A percentile compares a stretch with the other conserved stretches of the same genome.
phyloP scores from a whole-genome alignment of 2,113 vertebrate species.

The Sylvietta virens region DNA sequence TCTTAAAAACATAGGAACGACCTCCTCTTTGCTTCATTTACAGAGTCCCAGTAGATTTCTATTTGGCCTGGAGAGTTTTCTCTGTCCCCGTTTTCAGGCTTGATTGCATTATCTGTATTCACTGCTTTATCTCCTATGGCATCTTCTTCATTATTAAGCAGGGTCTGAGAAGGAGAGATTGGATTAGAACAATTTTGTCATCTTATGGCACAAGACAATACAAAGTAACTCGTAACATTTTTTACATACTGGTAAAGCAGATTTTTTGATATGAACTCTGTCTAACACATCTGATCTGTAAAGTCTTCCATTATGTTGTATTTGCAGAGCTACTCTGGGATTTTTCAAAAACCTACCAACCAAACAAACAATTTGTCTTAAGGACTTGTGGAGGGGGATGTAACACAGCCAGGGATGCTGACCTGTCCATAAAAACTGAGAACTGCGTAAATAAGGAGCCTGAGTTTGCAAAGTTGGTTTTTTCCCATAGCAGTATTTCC shows the following conservation, averaged over 20 bases:
- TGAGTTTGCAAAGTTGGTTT: background rate
- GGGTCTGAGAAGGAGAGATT: background rate
- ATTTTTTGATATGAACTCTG: background rate
- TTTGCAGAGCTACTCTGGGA: background rate
- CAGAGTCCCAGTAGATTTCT: conserved; percentile 10
- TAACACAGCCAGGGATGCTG: background rate
- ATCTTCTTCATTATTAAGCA: conserved; percentile 25
- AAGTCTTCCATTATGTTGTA: background rate
- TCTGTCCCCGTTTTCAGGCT: conserved; percentile 12
- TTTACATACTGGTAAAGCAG: background rate
- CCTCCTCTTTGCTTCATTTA: background rate
- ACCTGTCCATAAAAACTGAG: background rate
- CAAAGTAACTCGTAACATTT: background rate
- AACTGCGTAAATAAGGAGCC: background rate
- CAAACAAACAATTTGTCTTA: background rate
- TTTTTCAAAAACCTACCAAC: background rate
- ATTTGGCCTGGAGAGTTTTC: conserved; percentile 31
- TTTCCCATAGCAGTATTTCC: background rate
- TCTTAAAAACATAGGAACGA: background rate
- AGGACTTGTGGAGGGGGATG: background rate
- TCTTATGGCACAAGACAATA: background rate
- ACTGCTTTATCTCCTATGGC: conserved; percentile 11
- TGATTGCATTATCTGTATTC: background rate
- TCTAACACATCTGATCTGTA: background rate
- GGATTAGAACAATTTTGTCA: background rate